Base-by-base conservation (phyloP, 2,113 vertebrate species). In the Falcunculus frontatus region DNA sequence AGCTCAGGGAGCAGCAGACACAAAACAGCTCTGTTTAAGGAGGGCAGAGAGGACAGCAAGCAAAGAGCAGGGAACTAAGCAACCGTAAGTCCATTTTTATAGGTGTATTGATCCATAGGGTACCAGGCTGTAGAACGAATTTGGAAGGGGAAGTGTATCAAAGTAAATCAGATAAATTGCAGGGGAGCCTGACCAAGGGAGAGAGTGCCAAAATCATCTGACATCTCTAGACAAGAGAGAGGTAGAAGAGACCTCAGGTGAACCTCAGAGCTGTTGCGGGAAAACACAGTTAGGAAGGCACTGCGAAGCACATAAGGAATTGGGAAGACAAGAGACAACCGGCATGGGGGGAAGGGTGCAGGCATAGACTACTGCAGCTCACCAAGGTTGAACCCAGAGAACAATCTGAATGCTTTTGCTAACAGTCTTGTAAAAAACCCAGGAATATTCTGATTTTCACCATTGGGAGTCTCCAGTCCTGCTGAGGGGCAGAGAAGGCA, bases 311-410 rank as follows among this genome's bases (percentile, higher is more conserved):
- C 35, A 19, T 7, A 18, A 79, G 37, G 67, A 69, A 46, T 42
- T 74, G 62, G 57, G 49, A 79, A 70, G 21, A 59, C 2, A 6
- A 46, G 35, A 82, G 32, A 80, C 46, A 79, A 49, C 16, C n/a
- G 22, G 15, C 29, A 15, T 2, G 9, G 27, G n/a, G n/a, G 14
- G 8, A 41, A 29, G 3, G 35, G 13, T 9, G 5, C 0, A 0
- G 32, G 64, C 49, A 84, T 16, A 11, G 47, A 72, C 22, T 55
- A 73, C 46, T 90, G 82, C 41, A 67, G 53, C 49, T 79, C 82
- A 44, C 35, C 49, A 62, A 62, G 50, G 50, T 0, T 73, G 46
- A 93, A 65, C 50, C 3, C 53, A 80, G 82, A 42, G 41, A 73
- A 46, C 20, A 79, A 57, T 11, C n/a, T 29, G 47, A 64, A 55